Conservation (phyloP, 2,113 vertebrate genomes). For the Phylloscopus whistleri region DNA sequence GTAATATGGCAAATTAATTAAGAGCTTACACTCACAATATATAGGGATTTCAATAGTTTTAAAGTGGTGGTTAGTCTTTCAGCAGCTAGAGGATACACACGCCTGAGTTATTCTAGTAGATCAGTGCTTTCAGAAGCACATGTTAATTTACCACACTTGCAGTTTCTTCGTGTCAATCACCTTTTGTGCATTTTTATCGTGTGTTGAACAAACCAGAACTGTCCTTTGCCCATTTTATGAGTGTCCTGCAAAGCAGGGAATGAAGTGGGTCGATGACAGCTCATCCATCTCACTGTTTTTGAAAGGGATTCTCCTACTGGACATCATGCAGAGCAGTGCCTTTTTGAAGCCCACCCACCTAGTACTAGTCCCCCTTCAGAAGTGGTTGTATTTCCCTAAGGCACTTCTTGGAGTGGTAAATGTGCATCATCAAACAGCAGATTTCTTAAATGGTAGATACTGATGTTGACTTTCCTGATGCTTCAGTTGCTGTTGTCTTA, state of each 20-base stretch:
- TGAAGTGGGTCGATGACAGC: background rate
- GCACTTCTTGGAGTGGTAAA: constrained; percentile 11
- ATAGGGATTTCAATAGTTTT: constrained; percentile 50
- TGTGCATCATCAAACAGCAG: background rate
- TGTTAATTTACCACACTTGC: background rate
- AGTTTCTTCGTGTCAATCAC: background rate
- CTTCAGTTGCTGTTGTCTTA: constrained; percentile 67
- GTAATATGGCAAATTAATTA: constrained; percentile 60
- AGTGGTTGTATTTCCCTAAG: background rate
- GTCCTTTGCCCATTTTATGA: background rate
- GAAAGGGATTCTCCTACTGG: constrained; percentile 41
- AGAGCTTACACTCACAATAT: constrained; percentile 60
- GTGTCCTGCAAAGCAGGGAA: background rate
- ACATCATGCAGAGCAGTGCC: constrained; percentile 7
- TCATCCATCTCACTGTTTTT: constrained; percentile 37
- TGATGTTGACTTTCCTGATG: constrained; percentile 44
- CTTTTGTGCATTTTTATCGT: background rate
- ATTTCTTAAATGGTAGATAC: background rate
- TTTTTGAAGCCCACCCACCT: constrained; percentile 44
- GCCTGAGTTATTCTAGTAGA: background rate
- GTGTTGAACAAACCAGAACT: background rate
- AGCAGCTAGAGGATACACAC: constrained; percentile 17
- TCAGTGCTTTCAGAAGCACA: background rate
- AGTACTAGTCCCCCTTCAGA: background rate
- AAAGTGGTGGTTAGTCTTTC: constrained; percentile 52